Conservation (phyloP, 2,797 vertebrate genomes). For the Eurystomus glaucurus region DNA sequence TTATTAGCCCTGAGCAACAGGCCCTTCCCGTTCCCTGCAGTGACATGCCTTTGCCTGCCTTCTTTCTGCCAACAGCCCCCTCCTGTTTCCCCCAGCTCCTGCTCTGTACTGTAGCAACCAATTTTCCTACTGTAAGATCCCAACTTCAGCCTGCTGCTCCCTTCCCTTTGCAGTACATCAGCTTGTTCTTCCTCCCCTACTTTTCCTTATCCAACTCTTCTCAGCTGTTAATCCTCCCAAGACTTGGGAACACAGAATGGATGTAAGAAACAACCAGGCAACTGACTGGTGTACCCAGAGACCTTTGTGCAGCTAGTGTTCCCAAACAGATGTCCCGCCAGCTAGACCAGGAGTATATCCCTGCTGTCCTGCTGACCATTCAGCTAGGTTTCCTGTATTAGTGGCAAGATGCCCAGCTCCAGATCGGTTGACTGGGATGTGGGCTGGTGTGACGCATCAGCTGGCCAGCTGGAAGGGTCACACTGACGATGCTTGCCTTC, state of each 20-base stretch:
- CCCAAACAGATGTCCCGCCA: not conserved
- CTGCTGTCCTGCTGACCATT: not conserved
- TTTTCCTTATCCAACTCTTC: not conserved
- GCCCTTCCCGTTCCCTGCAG: accelerated
- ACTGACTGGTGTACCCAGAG: not conserved
- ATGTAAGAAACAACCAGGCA: not conserved
- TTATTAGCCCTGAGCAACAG: not conserved
- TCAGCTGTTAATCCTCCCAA: not conserved
- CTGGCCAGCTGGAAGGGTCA: not conserved
- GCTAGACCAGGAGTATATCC: not conserved
- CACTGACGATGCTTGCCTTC: not conserved
- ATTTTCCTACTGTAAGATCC: not conserved
- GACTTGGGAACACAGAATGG: not conserved
- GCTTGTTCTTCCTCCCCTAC: not conserved
- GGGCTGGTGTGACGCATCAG: not conserved
- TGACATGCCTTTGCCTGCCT: not conserved
- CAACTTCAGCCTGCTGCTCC: not conserved
- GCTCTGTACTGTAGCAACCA: not conserved
- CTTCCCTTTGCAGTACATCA: not conserved
- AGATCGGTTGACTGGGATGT: accelerated
- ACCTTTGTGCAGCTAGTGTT: not conserved
- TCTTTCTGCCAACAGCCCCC: not conserved
- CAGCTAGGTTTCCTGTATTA: not conserved
- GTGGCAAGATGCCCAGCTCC: not conserved
- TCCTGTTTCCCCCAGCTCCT: not conserved